Base-by-base conservation (phyloP, 2,888 invertebrate species). In the Mesoligia furuncula region DNA sequence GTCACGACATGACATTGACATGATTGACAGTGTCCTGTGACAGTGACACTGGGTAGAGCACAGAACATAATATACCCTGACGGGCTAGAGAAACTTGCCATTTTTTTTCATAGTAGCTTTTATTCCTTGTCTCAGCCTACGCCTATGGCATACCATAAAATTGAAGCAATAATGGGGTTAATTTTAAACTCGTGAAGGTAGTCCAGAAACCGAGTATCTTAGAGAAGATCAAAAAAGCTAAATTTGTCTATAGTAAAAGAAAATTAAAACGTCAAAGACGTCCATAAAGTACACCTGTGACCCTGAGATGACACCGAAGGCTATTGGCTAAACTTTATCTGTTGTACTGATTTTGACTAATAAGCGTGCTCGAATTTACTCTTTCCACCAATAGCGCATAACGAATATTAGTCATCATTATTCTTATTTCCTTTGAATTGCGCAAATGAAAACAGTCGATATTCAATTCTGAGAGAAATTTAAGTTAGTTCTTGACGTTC, bases 371-470 rank as follows among this genome's bases (percentile, higher is more conserved):
- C 2, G 0, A 0, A 0, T 3, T 0, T 3, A 0, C 0, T 0
- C 0, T 0, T 4, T 39, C 0, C 20, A 75, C 85, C 88, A 83
- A 86, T 87, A 27, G 61, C 3, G 8, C 5, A 0, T 0, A 2
- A 1, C 5, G 7, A 64, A 64, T 39, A 74, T 86, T 77, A 86
- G 61, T 86, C 87, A 86, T 65, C 59, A 1, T 24, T 62, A 36
- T 68, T 67, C 66, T 11, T 20, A 27, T 68, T 70, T 17, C 51
- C 61, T 13, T 42, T 51, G 31, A 54, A 42, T 17, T n/a, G 27
- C 20, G 61, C 66, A 62, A 75, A 73, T 27, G 79, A 83, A 85
- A 85, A 83, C 86, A 83, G 87, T 85, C 70, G 51, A 36, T 59
- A 42, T 64, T 72, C n/a, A 69, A 70, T 72, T 75, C 54, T 72